Conservation (phyloP, 1,140 invertebrate genomes). For the Lordiphosa mommai region DNA sequence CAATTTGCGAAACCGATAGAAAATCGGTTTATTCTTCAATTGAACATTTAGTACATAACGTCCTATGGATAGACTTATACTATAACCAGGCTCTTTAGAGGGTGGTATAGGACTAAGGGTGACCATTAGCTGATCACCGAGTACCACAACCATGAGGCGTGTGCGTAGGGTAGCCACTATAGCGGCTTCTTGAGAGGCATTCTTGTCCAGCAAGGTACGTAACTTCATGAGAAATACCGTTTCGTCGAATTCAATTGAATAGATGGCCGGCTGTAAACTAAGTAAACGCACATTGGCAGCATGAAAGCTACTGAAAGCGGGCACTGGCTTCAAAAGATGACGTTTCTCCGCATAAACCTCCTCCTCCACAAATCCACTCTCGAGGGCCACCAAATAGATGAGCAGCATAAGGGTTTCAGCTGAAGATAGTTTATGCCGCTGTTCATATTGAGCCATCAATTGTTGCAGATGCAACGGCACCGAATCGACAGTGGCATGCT, state of each 20-base stretch:
- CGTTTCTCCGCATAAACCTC: slow-evolving; percentile 27
- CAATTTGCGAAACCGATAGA: slow-evolving; percentile 52
- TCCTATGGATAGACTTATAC: slow-evolving; percentile 50
- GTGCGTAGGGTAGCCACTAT: slow-evolving; percentile 12
- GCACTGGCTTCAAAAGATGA: slow-evolving; percentile 30
- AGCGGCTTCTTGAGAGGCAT: not conserved
- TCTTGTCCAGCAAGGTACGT: slow-evolving; percentile 30
- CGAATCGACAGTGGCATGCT: slow-evolving; percentile 33
- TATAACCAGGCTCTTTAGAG: slow-evolving; percentile 33
- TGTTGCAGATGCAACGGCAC: slow-evolving; percentile 49
- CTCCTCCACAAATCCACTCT: slow-evolving; percentile 51
- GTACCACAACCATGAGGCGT: slow-evolving; percentile 29
- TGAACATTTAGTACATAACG: slow-evolving; percentile 57
- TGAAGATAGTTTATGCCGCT: not conserved
- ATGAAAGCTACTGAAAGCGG: slow-evolving; percentile 48
- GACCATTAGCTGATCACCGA: slow-evolving; percentile 60
- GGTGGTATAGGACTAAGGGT: slow-evolving; percentile 42
- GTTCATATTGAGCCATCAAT: slow-evolving; percentile 21
- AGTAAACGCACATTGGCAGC: slow-evolving; percentile 51
- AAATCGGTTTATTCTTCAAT: slow-evolving; percentile 33
- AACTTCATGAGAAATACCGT: slow-evolving; percentile 25
- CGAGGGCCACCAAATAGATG: slow-evolving; percentile 54
- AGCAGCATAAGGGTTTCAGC: slow-evolving; percentile 39
- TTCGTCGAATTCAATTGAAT: slow-evolving; percentile 13
- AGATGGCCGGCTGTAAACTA: slow-evolving; percentile 9